Conservation (phyloP, 2,113 vertebrate genomes). For the Oenanthe melanoleuca region DNA sequence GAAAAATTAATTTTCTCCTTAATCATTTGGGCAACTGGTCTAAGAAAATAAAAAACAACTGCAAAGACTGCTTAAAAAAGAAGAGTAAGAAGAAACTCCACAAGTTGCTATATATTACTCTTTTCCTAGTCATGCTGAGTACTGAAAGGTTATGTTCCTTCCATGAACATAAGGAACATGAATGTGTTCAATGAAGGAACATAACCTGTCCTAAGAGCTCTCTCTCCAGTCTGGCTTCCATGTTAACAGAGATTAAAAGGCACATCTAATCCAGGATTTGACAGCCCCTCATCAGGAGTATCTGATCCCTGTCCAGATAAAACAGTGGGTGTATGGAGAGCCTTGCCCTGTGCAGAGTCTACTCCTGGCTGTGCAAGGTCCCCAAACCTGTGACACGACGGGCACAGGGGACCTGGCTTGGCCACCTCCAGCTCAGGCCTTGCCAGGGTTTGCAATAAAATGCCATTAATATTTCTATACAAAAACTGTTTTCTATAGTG, state of each 20-base stretch:
- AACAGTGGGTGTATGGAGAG: fast-evolving
- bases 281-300: neutral
- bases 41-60: neutral
- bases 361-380: neutral
- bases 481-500: neutral
- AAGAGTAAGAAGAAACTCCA: neutral
- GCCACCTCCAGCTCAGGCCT: neutral
- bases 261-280: neutral
- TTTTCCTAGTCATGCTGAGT: neutral
- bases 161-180: no score
- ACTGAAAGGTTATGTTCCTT: neutral
- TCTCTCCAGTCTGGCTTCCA: neutral
- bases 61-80: neutral
- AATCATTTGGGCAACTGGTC: neutral
- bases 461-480: neutral
- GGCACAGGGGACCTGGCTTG: fast-evolving
- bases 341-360: neutral
- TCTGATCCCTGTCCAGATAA: neutral
- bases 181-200: neutral
- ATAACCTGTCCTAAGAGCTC: neutral
- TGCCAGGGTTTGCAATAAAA: neutral
- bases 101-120: neutral
- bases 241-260: neutral
- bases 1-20: neutral
- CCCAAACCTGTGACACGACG: fast-evolving